A percentile compares a stretch with the other conserved stretches of the same genome.
Conservation (phyloP, 2,113 vertebrate species). For the Leucopsar rothschildi region DNA sequence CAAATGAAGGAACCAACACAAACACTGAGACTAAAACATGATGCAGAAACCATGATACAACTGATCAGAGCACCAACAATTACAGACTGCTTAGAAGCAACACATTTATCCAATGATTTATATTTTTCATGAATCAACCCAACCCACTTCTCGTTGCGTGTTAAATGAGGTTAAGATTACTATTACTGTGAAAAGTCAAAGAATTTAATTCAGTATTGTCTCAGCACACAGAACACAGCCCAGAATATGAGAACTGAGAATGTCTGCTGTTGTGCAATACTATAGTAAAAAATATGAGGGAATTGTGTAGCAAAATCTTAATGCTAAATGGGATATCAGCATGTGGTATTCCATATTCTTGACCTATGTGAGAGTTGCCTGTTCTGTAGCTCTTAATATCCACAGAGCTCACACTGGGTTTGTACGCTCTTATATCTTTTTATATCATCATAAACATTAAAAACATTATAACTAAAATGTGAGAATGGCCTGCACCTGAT, state of each 20-base stretch:
- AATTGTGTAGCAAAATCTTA: not conserved
- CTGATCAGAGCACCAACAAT: not conserved
- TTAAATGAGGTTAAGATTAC: not conserved
- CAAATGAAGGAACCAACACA: not conserved
- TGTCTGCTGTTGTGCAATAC: not conserved
- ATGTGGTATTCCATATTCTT: not conserved
- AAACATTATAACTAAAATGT: not conserved
- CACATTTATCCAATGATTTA: not conserved
- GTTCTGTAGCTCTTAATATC: not conserved
- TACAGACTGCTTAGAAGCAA: not conserved
- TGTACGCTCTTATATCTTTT: not conserved
- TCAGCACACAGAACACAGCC: not conserved
- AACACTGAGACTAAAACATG: not conserved
- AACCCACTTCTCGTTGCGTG: not conserved
- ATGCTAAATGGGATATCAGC: not conserved
- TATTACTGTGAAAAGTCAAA: not conserved
- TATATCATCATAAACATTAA: not conserved
- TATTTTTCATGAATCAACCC: not conserved
- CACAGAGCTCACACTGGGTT: not conserved
- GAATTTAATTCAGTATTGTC: not conserved
- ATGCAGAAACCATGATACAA: not conserved
- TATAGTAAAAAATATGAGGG: not conserved
- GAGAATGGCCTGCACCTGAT: not conserved
- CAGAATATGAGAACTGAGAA: not conserved
- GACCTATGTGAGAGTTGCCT: not conserved